Percentiles rank a stretch among this genome's conserved stretches.
Evolutionary conservation across 2,888 invertebrate genomes (phyloP).

Genomic region (Morpho achilles): DNA sequence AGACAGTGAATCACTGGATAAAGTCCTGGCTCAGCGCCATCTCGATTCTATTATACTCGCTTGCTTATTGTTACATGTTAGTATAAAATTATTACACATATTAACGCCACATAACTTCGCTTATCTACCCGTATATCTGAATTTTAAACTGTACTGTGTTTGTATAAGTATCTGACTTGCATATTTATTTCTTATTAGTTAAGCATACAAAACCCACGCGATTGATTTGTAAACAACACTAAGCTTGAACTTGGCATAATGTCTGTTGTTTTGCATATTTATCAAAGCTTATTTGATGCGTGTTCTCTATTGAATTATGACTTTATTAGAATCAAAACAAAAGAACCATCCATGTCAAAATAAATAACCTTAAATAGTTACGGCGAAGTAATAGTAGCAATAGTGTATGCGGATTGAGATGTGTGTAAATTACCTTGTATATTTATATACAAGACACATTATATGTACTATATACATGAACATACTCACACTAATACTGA

Average conservation of each 20-base stretch:
- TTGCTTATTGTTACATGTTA: conserved; percentile 25
- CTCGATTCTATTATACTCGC: conserved; percentile 27
- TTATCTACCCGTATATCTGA: conserved; percentile 15
- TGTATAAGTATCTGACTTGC: conserved; percentile 9
- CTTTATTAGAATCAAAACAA: no score
- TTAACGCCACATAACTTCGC: conserved; percentile 13
- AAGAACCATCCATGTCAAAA: no score
- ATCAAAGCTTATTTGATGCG: no score
- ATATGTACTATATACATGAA: no score
- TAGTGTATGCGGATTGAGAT: no score
- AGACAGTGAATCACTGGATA: conserved; percentile 30
- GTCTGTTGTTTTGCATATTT: no score
- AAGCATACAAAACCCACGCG: conserved; percentile 14
- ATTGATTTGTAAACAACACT: conserved; percentile 12
- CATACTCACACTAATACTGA: no score
- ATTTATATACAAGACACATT: no score
- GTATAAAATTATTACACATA: conserved; percentile 30
- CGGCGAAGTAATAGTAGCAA: no score
- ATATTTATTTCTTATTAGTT: conserved; percentile 11
- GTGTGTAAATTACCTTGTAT: no score
- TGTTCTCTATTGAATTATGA: no score
- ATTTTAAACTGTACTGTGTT: conserved; percentile 12
- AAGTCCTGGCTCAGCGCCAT: conserved; percentile 30
- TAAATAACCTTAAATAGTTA: no score
- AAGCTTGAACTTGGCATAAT: conserved; percentile 5